These are phyloP conservation scores for Adineta ricciae DNA, from an alignment of 2,888 invertebrate species.

Conservation along the genomic window DNA sequence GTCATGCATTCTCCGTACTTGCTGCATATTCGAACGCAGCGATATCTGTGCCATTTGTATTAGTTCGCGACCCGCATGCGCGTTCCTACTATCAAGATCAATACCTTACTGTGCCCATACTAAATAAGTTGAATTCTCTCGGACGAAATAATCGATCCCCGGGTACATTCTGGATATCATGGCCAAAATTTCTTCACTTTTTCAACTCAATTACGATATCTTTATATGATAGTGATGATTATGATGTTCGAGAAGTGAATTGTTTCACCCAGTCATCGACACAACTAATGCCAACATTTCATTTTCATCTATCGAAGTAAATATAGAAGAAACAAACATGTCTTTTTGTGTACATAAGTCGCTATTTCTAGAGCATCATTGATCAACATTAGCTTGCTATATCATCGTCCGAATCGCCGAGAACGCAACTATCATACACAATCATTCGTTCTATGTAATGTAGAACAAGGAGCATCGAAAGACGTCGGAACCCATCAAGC, in stretches of 20 bases:
- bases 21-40: neutral
- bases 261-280: neutral
- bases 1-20: conserved; percentile 34
- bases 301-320: neutral
- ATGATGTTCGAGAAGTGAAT: neutral
- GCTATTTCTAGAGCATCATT: neutral
- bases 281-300: neutral
- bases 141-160: neutral
- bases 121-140: neutral
- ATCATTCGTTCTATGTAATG: conserved; percentile 3
- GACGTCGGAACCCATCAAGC: neutral
- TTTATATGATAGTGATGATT: neutral
- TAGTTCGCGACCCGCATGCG: neutral
- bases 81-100: neutral
- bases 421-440: neutral
- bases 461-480: neutral
- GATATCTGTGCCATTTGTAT: neutral
- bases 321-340: too few relatives aligned
- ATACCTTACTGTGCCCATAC: neutral
- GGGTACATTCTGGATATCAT: conserved; percentile 9
- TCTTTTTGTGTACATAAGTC: neutral
- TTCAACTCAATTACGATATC: conserved; percentile 13
- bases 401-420: neutral
- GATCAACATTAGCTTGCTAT: neutral
- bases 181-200: neutral